phyloP scores from a whole-genome alignment of 2,888 invertebrate genomes.

The Amiota minor region DNA sequence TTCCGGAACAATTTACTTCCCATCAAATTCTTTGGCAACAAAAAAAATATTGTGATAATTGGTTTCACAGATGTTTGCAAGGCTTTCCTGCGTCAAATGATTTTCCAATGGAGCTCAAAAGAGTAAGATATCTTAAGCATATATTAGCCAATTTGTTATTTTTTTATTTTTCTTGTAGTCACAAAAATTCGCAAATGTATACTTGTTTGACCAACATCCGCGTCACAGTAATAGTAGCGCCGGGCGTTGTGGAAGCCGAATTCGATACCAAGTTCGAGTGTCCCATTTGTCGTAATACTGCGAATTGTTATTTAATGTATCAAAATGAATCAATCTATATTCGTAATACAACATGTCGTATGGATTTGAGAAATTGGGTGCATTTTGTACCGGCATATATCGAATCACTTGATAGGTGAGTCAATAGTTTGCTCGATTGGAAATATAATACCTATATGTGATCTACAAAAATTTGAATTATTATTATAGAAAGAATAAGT shows the following conservation, averaged over 20 bases:
- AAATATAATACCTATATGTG: no score
- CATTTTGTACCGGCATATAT: slow-evolving; percentile 56
- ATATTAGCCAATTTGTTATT: not conserved
- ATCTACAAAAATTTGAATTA: no score
- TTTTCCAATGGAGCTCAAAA: slow-evolving; percentile 61
- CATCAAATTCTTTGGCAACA: slow-evolving; percentile 50
- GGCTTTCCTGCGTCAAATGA: slow-evolving; percentile 62
- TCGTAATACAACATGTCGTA: slow-evolving; percentile 53
- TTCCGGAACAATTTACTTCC: slow-evolving; percentile 55
- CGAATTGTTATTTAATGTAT: slow-evolving; percentile 53
- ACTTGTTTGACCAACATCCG: slow-evolving; percentile 56
- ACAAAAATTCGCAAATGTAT: slow-evolving; percentile 45
- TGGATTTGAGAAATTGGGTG: slow-evolving; percentile 60
- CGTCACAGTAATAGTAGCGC: slow-evolving; percentile 55
- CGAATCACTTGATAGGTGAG: slow-evolving; percentile 53
- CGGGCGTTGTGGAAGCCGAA: slow-evolving; percentile 63
- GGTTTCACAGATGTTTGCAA: slow-evolving; percentile 59
- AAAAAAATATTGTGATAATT: slow-evolving; percentile 55
- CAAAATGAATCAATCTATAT: slow-evolving; percentile 52
- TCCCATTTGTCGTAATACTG: slow-evolving; percentile 38
- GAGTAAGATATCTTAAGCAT: slow-evolving; percentile 46
- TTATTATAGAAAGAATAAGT: slow-evolving; percentile 49
- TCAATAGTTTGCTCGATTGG: not conserved
- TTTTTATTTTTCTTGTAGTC: slow-evolving; percentile 36
- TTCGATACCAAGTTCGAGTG: slow-evolving; percentile 58